phyloP scores from a whole-genome alignment of 2,797 vertebrate species.

The Hypotaenidia philippensis region DNA sequence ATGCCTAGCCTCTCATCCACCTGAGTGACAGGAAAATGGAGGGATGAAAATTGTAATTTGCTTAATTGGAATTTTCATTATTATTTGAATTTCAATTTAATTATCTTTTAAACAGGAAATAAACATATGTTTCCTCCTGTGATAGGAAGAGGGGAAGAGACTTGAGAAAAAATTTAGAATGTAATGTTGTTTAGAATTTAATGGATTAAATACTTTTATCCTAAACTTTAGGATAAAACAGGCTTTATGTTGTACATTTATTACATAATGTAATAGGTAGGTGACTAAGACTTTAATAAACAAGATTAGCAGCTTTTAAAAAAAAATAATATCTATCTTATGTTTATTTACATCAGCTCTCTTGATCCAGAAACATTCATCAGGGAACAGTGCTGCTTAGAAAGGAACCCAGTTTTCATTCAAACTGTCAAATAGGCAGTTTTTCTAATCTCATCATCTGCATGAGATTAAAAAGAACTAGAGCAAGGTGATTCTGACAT shows the following conservation, averaged over 20 bases:
- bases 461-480: conserved; percentile 10
- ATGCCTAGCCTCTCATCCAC: background rate
- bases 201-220: background rate
- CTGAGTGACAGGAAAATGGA: background rate
- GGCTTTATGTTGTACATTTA: background rate
- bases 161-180: background rate
- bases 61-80: background rate
- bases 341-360: background rate
- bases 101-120: background rate
- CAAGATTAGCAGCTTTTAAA: background rate
- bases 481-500: background rate
- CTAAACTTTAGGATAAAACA: background rate
- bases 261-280: background rate
- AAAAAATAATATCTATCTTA: background rate
- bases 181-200: background rate
- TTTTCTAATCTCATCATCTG: background rate
- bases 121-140: background rate
- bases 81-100: background rate
- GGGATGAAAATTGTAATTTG: background rate
- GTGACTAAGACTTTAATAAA: background rate
- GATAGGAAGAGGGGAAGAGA: background rate
- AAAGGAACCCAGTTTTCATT: background rate
- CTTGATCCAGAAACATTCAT: background rate
- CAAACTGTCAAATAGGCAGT: background rate
- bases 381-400: background rate